phyloP scores from a whole-genome alignment of 1,140 invertebrate species.

The Hirudo medicinalis region DNA sequence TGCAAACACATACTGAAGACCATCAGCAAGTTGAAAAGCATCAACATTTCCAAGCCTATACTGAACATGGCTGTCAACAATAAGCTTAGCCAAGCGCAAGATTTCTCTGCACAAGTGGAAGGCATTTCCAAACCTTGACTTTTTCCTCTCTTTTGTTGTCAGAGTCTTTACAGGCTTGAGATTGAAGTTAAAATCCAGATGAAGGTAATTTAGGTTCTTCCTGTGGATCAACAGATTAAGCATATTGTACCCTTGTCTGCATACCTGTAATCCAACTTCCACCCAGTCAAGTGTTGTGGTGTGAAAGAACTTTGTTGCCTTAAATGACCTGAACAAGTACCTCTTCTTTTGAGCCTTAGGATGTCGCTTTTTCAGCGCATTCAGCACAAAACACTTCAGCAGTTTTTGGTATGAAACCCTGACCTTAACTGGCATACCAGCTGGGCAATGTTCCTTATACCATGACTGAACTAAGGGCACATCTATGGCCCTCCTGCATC shows the following conservation, averaged over 20 bases:
- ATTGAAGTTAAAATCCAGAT: constrained; percentile 99
- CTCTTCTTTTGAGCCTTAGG: constrained; percentile 98
- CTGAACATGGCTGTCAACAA: constrained; percentile 97
- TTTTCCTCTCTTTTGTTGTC: constrained; percentile 97
- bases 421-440: constrained; percentile 96
- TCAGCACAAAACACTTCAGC: constrained; percentile 93
- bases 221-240: constrained; percentile 94
- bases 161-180: constrained; percentile 98
- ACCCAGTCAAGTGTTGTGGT: constrained; percentile 98
- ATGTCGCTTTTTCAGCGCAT: constrained; percentile 86
- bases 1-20: constrained; percentile 97
- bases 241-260: constrained; percentile 99
- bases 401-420: constrained; percentile 97
- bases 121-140: constrained; percentile 97
- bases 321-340: constrained; percentile 95
- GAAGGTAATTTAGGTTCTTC: constrained; percentile 97
- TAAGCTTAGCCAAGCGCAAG: constrained; percentile 85
- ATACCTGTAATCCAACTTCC: constrained; percentile 88
- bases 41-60: constrained; percentile 98
- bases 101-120: constrained; percentile 99
- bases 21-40: constrained; percentile 87
- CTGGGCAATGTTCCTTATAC: constrained; percentile 86
- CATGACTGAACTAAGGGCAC: constrained; percentile 92
- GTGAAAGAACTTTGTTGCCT: constrained; percentile 99
- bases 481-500: constrained; percentile 73